Evolutionary conservation across 35 echinoderm and acorn worm species (phyloP), one percentile per base, ranked within the genome.

Genomic region (Hemicentrotus pulcherrimus): DNA sequence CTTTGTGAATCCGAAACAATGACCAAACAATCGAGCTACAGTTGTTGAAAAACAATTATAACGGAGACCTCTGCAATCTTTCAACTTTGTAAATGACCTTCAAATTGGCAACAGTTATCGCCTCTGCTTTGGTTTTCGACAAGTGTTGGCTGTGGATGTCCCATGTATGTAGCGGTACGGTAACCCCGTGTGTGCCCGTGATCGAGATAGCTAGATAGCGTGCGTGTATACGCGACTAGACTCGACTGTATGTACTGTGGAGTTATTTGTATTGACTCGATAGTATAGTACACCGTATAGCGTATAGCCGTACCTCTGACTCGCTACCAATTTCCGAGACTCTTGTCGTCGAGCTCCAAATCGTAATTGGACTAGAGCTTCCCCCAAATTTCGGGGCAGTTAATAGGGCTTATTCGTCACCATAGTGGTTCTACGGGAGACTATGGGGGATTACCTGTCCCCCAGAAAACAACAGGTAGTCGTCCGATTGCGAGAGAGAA

Each of bases 371-470:
- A 50, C 47, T 22, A 18, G 91, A 31, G 32, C 28, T 47, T 58
- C 91, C 95, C 88, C 87, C 22, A 92, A 65, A 91, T 92, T 65
- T 32, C 48, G 95, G 95, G 95, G 95, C 78, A 70, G 88, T 70
- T 95, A 78, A 46, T 91, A 31, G 61, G 52, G 31, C 92, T n/a
- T 46, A 96, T 92, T 55, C 89, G 96, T 47, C 96, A 96, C 96
- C 96, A 96, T 96, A 94, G 96, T 96, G 96, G 96, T 96, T 96
- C 86, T 91, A 88, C 94, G 47, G 55, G 86, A 94, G 59, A 96
- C 94, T 88, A 96, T 96, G 96, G 96, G 96, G 96, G 96, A 96
- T 94, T 96, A 60, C 50, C 46, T 94, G 94, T 94, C 96, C 96
- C 96, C 96, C 94, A 96, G 86, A 35, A 94, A 92, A 30, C 85